phyloP scores from a whole-genome alignment of 2,113 vertebrate species.

The Redunca redunca region DNA sequence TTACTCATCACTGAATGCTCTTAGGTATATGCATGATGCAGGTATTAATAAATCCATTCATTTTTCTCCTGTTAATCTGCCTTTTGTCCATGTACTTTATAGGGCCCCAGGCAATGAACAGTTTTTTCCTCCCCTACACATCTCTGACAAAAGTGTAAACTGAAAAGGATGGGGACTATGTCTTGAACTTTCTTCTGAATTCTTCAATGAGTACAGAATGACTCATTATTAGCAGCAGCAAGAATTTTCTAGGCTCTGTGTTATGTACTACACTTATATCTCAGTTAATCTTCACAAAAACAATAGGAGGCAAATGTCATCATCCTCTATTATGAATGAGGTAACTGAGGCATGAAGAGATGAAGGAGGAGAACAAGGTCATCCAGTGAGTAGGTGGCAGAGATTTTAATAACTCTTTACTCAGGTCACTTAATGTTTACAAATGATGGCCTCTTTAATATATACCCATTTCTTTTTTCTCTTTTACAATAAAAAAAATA shows the following conservation, averaged over 20 bases:
- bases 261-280: not conserved
- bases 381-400: not conserved
- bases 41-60: not conserved
- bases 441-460: not conserved
- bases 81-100: not conserved
- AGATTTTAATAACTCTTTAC: not conserved
- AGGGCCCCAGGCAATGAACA: not conserved
- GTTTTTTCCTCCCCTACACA: not conserved
- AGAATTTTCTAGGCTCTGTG: not conserved
- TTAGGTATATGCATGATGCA: not conserved
- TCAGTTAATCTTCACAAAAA: constrained; percentile 32
- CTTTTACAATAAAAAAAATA: not conserved
- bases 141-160: not conserved
- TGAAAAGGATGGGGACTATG: not conserved
- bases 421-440: not conserved
- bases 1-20: not conserved
- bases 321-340: not conserved
- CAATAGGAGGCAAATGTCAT: not conserved
- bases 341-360: not conserved
- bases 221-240: not conserved
- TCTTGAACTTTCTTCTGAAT: constrained; percentile 6
- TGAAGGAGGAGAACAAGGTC: not conserved
- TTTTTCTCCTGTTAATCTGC: not conserved
- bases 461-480: not conserved
- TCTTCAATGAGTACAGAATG: constrained; percentile 14